Evolutionary conservation across 2,888 invertebrate species (phyloP).

Genomic region (Protonemura montana): DNA sequence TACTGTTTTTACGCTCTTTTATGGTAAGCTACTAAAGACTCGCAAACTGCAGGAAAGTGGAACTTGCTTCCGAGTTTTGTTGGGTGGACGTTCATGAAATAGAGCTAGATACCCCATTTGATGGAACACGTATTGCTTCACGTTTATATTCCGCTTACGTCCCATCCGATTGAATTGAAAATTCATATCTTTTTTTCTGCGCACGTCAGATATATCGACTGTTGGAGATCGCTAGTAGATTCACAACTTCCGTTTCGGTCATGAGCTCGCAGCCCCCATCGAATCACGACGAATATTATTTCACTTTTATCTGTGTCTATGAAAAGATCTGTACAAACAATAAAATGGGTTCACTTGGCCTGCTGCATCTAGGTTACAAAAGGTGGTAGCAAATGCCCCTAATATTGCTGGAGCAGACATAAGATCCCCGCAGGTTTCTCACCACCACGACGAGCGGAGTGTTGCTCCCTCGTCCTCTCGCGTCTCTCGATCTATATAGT

Average conservation of each 20-base stretch:
- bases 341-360: constrained; percentile 9
- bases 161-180: background rate
- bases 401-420: background rate
- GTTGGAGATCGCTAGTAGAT: background rate
- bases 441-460: too few relatives aligned
- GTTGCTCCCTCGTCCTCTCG: background rate
- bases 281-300: background rate
- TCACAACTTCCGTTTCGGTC: background rate
- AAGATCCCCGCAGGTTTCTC: constrained; percentile 20
- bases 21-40: background rate
- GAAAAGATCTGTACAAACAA: constrained; percentile 15
- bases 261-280: background rate
- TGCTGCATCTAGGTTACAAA: constrained; percentile 26
- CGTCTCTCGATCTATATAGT: background rate
- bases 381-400: constrained; percentile 33
- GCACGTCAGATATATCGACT: background rate
- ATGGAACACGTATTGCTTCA: background rate
- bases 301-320: background rate
- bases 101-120: background rate
- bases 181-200: background rate
- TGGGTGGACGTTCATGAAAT: background rate
- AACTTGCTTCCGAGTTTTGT: background rate
- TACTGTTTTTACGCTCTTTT: background rate
- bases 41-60: background rate
- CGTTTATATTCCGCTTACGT: background rate